These are phyloP conservation scores for Manis crassicaudata DNA, from an alignment of 2,797 vertebrate species.

Conservation along the genomic window DNA sequence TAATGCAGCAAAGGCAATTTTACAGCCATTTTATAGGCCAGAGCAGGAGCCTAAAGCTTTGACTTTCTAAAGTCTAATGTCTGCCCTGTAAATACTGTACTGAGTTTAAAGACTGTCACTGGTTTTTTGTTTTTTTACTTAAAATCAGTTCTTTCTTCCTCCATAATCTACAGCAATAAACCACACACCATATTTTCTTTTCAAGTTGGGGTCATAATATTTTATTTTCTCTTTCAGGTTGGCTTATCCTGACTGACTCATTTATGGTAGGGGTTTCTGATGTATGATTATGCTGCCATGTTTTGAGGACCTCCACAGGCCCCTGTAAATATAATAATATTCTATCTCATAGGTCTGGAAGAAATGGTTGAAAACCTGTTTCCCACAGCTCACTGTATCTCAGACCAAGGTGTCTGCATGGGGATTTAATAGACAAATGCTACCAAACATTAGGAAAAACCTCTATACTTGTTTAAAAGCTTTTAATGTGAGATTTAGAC, in stretches of 20 bases:
- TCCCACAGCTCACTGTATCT: neutral
- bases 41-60: slow-evolving; percentile 70
- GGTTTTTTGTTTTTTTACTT: slow-evolving; percentile 69
- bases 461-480: slow-evolving; percentile 17
- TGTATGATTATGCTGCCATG: slow-evolving; percentile 56
- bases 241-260: slow-evolving; percentile 63
- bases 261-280: slow-evolving; percentile 63
- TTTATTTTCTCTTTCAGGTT: slow-evolving; percentile 82
- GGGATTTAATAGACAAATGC: slow-evolving; percentile 57
- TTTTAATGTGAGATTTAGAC: slow-evolving; percentile 9
- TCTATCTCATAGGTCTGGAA: slow-evolving; percentile 47
- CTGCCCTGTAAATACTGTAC: slow-evolving; percentile 62
- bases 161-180: slow-evolving; percentile 78
- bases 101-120: slow-evolving; percentile 69
- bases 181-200: slow-evolving; percentile 69
- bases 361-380: slow-evolving; percentile 41
- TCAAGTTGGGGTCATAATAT: slow-evolving; percentile 77
- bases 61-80: slow-evolving; percentile 61
- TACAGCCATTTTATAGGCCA: slow-evolving; percentile 70
- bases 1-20: slow-evolving; percentile 70
- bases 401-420: neutral
- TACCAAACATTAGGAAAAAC: slow-evolving; percentile 33
- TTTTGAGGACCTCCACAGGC: slow-evolving; percentile 53
- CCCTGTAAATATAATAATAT: slow-evolving; percentile 59
- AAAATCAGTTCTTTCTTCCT: slow-evolving; percentile 68